Percentiles rank a stretch among this genome's conserved stretches.
phyloP scores from a whole-genome alignment of 2,113 vertebrate genomes.

The Rhagologus leucostigma region DNA sequence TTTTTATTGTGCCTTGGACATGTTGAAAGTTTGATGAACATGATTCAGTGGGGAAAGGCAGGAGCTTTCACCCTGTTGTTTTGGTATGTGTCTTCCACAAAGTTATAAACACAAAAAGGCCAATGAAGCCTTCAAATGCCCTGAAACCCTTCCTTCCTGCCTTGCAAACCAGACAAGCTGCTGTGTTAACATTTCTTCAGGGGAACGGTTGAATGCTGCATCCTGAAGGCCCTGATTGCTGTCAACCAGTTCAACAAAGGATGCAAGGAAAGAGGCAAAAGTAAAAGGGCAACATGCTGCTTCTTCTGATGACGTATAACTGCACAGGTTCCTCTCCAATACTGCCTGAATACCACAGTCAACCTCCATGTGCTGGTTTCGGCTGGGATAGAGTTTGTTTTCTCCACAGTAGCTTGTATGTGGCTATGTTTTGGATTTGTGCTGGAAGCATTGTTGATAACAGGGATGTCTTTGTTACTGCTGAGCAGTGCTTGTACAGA shows the following conservation, averaged over 20 bases:
- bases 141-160: neutral
- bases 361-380: neutral
- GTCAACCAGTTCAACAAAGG: neutral
- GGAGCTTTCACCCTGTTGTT: neutral
- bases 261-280: neutral
- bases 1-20: neutral
- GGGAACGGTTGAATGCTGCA: neutral
- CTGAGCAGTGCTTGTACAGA: neutral
- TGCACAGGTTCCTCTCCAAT: too few species aligned
- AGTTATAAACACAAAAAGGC: neutral
- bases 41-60: neutral
- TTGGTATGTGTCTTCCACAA: neutral
- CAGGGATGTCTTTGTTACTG: neutral
- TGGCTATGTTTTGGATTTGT: neutral
- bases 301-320: neutral
- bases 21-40: neutral
- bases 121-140: neutral
- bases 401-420: accelerated
- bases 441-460: neutral
- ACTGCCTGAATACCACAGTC: neutral
- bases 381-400: neutral
- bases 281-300: neutral
- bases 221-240: neutral
- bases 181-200: neutral
- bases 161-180: neutral